These are phyloP conservation scores for Tetrax tetrax DNA, from an alignment of 2,113 vertebrate species.

Conservation along the genomic window DNA sequence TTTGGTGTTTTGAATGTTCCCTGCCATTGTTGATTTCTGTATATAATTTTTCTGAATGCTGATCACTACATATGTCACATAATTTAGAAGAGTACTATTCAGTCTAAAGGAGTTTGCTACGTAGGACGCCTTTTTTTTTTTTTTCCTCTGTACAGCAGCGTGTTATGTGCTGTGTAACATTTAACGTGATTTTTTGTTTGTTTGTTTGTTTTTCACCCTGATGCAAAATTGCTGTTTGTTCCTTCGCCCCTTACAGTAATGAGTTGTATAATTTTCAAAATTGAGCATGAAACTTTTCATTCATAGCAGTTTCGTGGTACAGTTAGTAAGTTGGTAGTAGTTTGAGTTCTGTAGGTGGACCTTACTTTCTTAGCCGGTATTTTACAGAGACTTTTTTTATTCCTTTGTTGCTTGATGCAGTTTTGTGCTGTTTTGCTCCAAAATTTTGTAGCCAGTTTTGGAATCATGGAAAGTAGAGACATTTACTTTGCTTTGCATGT, in stretches of 20 bases:
- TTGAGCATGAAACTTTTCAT: not conserved
- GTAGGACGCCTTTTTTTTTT: not conserved
- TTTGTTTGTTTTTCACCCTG: not conserved
- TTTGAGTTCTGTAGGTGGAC: not conserved
- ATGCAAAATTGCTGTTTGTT: not conserved
- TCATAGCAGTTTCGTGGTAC: not conserved
- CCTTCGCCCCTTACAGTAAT: not conserved
- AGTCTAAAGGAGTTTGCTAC: not conserved
- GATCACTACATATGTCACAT: fast-evolving
- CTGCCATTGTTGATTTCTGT: not conserved
- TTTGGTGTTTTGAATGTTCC: not conserved
- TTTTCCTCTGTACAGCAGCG: fast-evolving
- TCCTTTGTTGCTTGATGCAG: not conserved
- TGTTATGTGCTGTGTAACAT: not conserved
- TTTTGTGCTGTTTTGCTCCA: not conserved
- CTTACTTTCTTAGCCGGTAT: not conserved
- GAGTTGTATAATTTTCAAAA: not conserved
- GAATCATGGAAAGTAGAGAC: not conserved
- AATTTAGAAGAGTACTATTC: not conserved
- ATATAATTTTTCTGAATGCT: not conserved
- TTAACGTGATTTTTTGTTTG: not conserved
- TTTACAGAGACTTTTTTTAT: not conserved
- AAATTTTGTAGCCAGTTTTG: not conserved
- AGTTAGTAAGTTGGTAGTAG: not conserved
- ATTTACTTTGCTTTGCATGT: not conserved